These are phyloP conservation scores for Leptoclinus maculatus DNA, from an alignment of 2,797 vertebrate species.

Conservation along the genomic window DNA sequence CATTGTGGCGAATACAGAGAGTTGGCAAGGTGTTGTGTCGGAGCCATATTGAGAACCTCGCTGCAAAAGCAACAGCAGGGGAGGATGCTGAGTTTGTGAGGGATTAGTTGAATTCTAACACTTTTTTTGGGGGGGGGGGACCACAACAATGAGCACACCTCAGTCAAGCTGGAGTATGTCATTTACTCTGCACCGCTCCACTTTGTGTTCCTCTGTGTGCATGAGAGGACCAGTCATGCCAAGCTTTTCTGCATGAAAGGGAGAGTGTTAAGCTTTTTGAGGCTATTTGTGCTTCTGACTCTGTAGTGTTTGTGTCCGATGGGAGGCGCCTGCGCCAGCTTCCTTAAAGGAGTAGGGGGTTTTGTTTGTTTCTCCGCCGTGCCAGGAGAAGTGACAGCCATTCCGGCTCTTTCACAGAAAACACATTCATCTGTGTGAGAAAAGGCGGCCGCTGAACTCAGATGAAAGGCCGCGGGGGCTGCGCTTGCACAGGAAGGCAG, in stretches of 20 bases:
- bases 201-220: conserved; percentile 67
- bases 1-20: conserved; percentile 50
- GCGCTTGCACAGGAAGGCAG: conserved; percentile 80
- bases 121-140: conserved; percentile 25
- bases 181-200: conserved; percentile 76
- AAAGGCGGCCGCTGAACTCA: conserved; percentile 78
- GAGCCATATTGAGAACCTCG: conserved; percentile 54
- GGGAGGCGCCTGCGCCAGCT: conserved; percentile 81
- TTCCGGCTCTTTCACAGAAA: conserved; percentile 83
- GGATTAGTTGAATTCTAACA: conserved; percentile 64
- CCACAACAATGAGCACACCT: conserved; percentile 70
- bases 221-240: conserved; percentile 66
- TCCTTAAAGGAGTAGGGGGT: conserved; percentile 81
- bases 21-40: conserved; percentile 48
- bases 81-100: conserved; percentile 59
- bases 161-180: conserved; percentile 66
- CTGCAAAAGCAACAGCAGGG: conserved; percentile 52
- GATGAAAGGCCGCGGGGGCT: conserved; percentile 77
- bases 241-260: conserved; percentile 76
- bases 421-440: conserved; percentile 85
- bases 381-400: conserved; percentile 85
- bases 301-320: conserved; percentile 81
- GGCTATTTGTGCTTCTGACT: conserved; percentile 81
- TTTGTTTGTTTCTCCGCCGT: conserved; percentile 83
- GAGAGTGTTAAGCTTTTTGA: conserved; percentile 76